Percentiles rank a stretch among this genome's conserved stretches.
Conservation (phyloP, 2,797 vertebrate species). For the Eurystomus glaucurus region DNA sequence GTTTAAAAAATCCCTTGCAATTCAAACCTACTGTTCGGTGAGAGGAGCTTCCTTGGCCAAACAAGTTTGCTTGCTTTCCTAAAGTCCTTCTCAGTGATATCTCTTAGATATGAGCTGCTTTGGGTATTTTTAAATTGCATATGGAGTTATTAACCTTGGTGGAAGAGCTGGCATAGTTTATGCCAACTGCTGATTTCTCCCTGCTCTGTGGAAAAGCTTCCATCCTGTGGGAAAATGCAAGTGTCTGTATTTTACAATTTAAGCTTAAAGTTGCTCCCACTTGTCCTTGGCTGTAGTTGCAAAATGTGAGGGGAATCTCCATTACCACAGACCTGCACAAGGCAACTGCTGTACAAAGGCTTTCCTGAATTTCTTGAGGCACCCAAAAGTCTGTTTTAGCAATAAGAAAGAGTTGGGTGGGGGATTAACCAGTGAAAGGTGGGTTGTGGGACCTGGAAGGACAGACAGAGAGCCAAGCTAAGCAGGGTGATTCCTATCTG, state of each 20-base stretch:
- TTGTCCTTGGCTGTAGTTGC: neutral
- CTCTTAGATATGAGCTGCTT: neutral
- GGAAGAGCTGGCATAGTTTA: neutral
- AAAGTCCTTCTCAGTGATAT: neutral
- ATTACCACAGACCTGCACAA: neutral
- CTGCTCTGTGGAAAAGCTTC: neutral
- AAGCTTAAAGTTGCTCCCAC: neutral
- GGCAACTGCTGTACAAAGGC: neutral
- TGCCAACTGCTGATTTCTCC: neutral
- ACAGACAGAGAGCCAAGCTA: neutral
- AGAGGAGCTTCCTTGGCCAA: neutral
- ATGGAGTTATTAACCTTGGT: neutral
- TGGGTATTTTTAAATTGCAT: conserved; percentile 7
- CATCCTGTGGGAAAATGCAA: neutral
- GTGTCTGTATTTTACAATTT: neutral
- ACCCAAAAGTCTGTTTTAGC: neutral
- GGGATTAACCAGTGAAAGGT: neutral
- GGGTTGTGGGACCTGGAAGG: conserved; percentile 2
- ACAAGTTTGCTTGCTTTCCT: conserved; percentile 12
- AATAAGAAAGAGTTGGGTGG: neutral
- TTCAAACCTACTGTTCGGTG: neutral
- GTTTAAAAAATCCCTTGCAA: neutral
- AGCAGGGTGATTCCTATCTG: neutral
- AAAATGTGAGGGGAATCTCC: neutral
- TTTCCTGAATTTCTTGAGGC: neutral